phyloP scores from a whole-genome alignment of 2,113 vertebrate genomes.

The Chamaetylas fuelleborni region DNA sequence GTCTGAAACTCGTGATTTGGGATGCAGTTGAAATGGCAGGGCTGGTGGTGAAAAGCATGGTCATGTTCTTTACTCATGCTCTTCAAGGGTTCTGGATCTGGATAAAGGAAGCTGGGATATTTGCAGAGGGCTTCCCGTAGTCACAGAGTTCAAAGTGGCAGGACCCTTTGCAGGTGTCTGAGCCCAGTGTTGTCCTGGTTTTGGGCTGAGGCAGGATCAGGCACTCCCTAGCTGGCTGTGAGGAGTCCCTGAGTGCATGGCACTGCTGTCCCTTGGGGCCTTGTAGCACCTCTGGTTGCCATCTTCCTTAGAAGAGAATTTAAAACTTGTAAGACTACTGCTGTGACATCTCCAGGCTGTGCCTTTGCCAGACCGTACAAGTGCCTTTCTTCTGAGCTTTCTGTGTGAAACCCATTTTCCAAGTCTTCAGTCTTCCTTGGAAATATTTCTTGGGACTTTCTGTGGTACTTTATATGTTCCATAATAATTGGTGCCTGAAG shows the following conservation, averaged over 20 bases:
- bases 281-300: neutral
- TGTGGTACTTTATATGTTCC: neutral
- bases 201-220: neutral
- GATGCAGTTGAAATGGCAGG: neutral
- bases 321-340: neutral
- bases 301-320: neutral
- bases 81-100: neutral
- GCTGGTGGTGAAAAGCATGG: neutral
- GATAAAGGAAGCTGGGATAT: neutral
- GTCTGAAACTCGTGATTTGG: neutral
- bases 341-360: neutral
- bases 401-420: neutral
- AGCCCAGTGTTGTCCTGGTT: rapidly evolving
- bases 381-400: neutral
- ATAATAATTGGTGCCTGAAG: neutral
- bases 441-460: neutral
- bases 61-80: neutral
- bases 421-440: neutral
- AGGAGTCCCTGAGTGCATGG: neutral
- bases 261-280: neutral
- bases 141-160: neutral
- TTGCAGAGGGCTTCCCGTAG: neutral
- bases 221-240: neutral
- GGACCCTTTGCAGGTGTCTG: neutral
- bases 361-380: neutral